These are phyloP conservation scores for Drosophila eohydei DNA, from an alignment of 2,888 invertebrate genomes.

Conservation along the genomic window DNA sequence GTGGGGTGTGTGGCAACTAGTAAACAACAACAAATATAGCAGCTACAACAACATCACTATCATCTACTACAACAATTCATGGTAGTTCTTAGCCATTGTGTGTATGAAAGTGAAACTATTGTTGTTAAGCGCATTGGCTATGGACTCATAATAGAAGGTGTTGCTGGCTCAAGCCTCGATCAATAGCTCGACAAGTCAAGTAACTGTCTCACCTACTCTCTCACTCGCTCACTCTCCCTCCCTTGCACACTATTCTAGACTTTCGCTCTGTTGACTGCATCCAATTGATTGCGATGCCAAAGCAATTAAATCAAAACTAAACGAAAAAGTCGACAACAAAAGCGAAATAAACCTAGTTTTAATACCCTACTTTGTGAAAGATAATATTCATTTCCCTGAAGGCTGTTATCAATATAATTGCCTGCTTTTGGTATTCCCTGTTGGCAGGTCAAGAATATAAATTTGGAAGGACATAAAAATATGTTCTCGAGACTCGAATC, in stretches of 20 bases:
- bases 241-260: constrained; percentile 59
- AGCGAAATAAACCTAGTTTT: constrained; percentile 18
- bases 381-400: neutral
- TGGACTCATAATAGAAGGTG: constrained; percentile 51
- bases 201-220: neutral
- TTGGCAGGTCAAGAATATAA: neutral
- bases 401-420: neutral
- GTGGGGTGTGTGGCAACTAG: constrained; percentile 40
- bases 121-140: constrained; percentile 47
- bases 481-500: neutral
- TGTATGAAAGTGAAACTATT: constrained; percentile 72
- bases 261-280: constrained; percentile 67
- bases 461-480: constrained; percentile 3
- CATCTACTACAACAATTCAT: constrained; percentile 22
- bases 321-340: constrained; percentile 36
- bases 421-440: neutral
- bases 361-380: constrained; percentile 24
- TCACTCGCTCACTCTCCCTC: constrained; percentile 5
- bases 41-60: constrained; percentile 24
- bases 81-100: constrained; percentile 54
- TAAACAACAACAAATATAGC: constrained; percentile 23
- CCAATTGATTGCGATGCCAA: constrained; percentile 46
- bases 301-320: constrained; percentile 56
- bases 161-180: constrained; percentile 28
- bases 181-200: constrained; percentile 10